phyloP scores from a whole-genome alignment of 2,888 invertebrate genomes.

The Pseudococcus viburni region DNA sequence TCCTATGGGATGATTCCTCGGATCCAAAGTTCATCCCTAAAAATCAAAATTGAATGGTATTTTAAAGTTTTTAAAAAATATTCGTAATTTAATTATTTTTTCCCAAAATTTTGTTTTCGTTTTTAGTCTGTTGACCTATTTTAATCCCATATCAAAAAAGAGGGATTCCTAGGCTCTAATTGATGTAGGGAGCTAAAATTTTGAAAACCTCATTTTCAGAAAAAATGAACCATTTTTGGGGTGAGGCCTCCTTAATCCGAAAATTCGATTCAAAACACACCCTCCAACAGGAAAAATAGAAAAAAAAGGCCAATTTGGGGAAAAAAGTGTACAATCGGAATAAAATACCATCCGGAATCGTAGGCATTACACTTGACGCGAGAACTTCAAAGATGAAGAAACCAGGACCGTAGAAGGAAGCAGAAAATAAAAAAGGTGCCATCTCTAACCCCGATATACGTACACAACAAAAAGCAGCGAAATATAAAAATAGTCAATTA shows the following conservation, averaged over 20 bases:
- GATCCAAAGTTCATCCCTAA: too few relatives aligned
- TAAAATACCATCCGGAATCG: neutral
- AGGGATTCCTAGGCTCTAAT: too few relatives aligned
- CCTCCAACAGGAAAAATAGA: neutral
- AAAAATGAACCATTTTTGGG: too few relatives aligned
- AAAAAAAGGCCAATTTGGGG: neutral
- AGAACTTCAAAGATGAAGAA: neutral
- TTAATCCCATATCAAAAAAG: too few relatives aligned
- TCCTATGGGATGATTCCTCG: too few relatives aligned
- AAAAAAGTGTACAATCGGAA: neutral
- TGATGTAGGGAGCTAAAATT: too few relatives aligned
- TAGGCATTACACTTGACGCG: neutral
- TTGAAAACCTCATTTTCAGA: too few relatives aligned
- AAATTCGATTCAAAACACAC: neutral
- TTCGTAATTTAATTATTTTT: too few relatives aligned
- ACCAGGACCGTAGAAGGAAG: neutral
- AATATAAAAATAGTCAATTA: constrained; percentile 58
- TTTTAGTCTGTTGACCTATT: too few relatives aligned
- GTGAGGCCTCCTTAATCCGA: neutral
- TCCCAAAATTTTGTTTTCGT: too few relatives aligned
- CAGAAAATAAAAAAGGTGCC: constrained; percentile 2
- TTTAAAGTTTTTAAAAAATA: too few relatives aligned
- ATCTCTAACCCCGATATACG: neutral
- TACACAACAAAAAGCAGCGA: neutral
- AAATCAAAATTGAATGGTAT: too few relatives aligned